phyloP scores from a whole-genome alignment of 2,797 vertebrate species.

The Lutjanus campechanus region DNA sequence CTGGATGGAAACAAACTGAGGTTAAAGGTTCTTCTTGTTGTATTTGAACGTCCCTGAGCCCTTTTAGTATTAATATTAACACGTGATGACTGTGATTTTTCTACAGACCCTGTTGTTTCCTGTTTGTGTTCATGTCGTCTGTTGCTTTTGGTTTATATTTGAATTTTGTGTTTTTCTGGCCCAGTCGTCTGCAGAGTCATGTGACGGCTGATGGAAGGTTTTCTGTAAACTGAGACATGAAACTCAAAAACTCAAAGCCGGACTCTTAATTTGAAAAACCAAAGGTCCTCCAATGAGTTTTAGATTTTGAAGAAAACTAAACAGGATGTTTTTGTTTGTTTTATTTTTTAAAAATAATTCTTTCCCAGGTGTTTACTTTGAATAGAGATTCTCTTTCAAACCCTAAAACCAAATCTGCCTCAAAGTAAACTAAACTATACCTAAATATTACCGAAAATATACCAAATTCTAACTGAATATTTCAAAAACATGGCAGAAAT shows the following conservation, averaged over 20 bases:
- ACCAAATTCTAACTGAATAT: too few species aligned
- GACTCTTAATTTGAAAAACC: not conserved
- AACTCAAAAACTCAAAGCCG: not conserved
- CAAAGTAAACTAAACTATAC: too few species aligned
- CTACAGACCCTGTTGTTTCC: slow-evolving; percentile 5
- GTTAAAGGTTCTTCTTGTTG: not conserved
- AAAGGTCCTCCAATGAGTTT: not conserved
- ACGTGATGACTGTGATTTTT: slow-evolving; percentile 1
- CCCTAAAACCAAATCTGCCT: too few species aligned
- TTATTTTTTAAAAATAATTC: too few species aligned
- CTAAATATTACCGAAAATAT: too few species aligned
- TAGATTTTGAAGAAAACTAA: too few species aligned
- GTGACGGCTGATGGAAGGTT: not conserved
- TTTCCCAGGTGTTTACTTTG: too few species aligned
- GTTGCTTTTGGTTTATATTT: not conserved
- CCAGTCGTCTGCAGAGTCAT: slow-evolving; percentile 4
- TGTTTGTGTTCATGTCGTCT: slow-evolving; percentile 10
- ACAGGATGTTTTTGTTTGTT: too few species aligned
- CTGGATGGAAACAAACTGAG: not conserved
- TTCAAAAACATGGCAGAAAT: too few species aligned
- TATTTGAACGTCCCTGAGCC: not conserved
- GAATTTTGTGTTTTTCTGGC: not conserved
- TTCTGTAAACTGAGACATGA: not conserved
- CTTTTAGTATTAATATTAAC: not conserved
- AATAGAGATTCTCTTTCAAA: too few species aligned